Evolutionary conservation across 2,797 vertebrate genomes (phyloP).

Genomic region (Thripadectes ignobilis): DNA sequence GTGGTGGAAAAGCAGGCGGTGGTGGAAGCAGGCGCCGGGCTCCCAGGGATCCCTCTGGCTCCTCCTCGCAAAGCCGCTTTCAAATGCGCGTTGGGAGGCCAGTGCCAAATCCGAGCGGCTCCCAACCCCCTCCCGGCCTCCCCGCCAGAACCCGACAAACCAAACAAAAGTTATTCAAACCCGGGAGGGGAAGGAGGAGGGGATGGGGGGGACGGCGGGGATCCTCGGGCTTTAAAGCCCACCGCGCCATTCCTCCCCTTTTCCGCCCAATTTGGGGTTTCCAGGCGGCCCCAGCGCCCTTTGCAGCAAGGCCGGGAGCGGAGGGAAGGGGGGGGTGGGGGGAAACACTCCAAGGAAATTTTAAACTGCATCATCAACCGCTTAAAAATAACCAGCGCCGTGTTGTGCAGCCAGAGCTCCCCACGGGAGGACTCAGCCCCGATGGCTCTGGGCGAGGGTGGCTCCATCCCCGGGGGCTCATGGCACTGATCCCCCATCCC

Average conservation of each 20-base stretch:
- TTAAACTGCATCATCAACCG: conserved; percentile 25
- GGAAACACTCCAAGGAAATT: conserved; percentile 16
- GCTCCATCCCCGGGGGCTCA: not conserved
- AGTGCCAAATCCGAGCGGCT: conserved; percentile 20
- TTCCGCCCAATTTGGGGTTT: not conserved
- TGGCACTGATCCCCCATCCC: not conserved
- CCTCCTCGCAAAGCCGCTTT: conserved; percentile 45
- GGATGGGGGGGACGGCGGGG: not conserved
- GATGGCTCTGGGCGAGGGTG: not conserved
- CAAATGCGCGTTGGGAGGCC: conserved; percentile 12
- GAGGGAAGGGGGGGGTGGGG: not conserved
- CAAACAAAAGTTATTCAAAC: conserved; percentile 55
- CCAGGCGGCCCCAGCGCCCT: not conserved
- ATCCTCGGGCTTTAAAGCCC: not conserved
- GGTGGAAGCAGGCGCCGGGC: not conserved
- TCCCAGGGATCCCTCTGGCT: conserved; percentile 40
- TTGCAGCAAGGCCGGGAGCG: not conserved
- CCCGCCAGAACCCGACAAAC: conserved; percentile 45
- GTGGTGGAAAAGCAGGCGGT: not conserved
- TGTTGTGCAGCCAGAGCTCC: not conserved
- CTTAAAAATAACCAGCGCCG: conserved; percentile 34
- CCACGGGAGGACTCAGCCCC: not conserved
- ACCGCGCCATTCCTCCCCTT: not conserved
- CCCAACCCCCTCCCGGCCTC: conserved; percentile 43
- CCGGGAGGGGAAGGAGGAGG: not conserved